Evolutionary conservation across 2,888 invertebrate species (phyloP).

Genomic region (Fragum whitleyi): DNA sequence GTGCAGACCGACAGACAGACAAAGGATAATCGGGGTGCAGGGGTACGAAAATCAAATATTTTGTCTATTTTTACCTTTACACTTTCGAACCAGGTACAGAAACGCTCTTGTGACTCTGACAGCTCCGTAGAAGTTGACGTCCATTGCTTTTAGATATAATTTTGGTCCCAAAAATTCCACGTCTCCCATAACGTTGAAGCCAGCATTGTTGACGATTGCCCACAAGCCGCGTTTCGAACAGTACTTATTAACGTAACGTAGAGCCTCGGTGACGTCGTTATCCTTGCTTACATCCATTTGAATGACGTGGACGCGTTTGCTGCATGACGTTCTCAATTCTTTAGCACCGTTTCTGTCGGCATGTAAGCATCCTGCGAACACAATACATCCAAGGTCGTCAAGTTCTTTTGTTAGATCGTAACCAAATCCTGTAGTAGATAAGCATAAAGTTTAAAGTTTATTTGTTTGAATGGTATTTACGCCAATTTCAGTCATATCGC

Average conservation of each 20-base stretch:
- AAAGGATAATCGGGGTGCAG: too few species aligned
- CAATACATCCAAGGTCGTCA: conserved; percentile 49
- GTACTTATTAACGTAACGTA: conserved; percentile 42
- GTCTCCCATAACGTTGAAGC: conserved; percentile 95
- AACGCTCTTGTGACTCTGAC: conserved; percentile 30
- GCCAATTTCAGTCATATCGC: too few species aligned
- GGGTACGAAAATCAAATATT: too few species aligned
- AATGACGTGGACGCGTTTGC: conserved; percentile 38
- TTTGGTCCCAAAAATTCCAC: conserved; percentile 95
- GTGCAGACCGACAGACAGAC: too few species aligned
- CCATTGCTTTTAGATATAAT: conserved; percentile 90
- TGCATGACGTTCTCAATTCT: conserved; percentile 9
- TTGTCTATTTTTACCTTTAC: too few species aligned
- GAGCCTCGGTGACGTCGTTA: conserved; percentile 22
- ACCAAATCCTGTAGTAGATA: conserved; percentile 55
- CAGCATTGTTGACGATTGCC: conserved; percentile 96
- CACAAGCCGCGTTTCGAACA: conserved; percentile 88
- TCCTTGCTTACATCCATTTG: conserved; percentile 47
- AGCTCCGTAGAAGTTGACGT: conserved; percentile 88
- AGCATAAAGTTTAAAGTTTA: too few species aligned
- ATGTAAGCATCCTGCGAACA: conserved; percentile 57
- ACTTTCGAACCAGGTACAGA: conserved; percentile 33
- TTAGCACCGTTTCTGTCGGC: conserved; percentile 45
- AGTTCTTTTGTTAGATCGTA: conserved; percentile 43
- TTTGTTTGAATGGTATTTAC: too few species aligned